Conservation (phyloP, 2,113 vertebrate species). For the Alligator sinensis region DNA sequence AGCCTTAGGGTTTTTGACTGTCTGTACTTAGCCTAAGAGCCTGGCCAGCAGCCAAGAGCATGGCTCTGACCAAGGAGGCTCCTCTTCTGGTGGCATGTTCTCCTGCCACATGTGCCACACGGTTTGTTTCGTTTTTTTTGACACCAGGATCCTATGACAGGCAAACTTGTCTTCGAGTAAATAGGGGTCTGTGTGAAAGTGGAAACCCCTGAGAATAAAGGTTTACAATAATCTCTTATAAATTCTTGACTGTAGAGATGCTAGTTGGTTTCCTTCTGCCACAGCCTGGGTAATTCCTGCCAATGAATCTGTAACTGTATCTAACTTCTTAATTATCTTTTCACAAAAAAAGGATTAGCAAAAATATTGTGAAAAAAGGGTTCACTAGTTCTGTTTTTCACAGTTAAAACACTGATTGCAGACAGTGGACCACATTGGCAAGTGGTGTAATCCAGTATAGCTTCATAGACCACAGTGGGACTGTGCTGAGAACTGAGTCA, state of each 20-base stretch:
- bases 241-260: background rate
- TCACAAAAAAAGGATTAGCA: background rate
- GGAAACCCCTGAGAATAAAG: background rate
- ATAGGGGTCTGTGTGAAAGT: background rate
- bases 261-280: background rate
- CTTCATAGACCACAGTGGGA: rapidly evolving
- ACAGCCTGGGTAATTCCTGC: no score
- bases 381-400: background rate
- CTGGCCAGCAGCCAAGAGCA: no score
- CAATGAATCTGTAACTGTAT: no score
- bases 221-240: background rate
- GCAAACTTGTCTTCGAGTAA: background rate
- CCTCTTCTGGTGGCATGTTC: no score
- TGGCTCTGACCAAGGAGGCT: no score
- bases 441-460: background rate
- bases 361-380: background rate
- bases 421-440: rapidly evolving
- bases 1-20: no score
- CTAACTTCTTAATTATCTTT: background rate
- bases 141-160: background rate
- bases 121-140: no score
- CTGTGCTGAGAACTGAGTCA: rapidly evolving
- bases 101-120: no score
- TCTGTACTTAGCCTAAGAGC: no score
- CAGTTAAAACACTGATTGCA: background rate